Evolutionary conservation across 1,140 invertebrate genomes (phyloP), one percentile per base, ranked within the genome.

Genomic region (Dufourea novaeangliae): DNA sequence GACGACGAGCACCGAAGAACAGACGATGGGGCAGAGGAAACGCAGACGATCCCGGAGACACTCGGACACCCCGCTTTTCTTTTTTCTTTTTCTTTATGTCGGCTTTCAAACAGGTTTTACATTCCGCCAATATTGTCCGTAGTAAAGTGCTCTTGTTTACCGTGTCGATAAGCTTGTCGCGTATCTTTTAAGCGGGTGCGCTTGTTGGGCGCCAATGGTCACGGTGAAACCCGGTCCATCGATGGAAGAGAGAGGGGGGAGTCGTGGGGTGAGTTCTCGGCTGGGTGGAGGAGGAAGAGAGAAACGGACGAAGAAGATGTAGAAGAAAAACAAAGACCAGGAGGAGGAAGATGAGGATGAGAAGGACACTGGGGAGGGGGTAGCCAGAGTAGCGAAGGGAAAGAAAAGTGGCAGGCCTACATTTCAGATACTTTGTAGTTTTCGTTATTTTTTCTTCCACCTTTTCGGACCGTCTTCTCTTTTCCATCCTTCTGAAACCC

Each of bases 181-280:
- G 87, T 87, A 85, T 88, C 88, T 90, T 78, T 90, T 87, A 86
- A 88, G 83, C 87, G 86, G 85, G 85, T 85, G 89, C 86, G 88
- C 88, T 90, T 89, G 88, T 90, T 89, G 88, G 86, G 85, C 88
- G 88, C 87, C 89, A 90, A 89, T 90, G 88, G 83, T 72, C 80
- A 75, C 66, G 62, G 62, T 84, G 82, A 86, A 79, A 83, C 79
- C 80, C 66, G 79, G 73, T 69, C n/a, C 22, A 44, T 44, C 14
- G 72, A 72, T 69, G 66, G 41, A 29, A 64, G 67, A 56, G 56
- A 71, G 62, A 66, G 34, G 52, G 37, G 79, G 50, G 50, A 54
- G 44, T 67, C 73, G 56, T 79, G 32, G 62, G 79, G 75, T 50
- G 67, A 68, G 39, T 46, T 29, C 39, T 25, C 27, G 34, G 71